Percentiles rank a stretch among this genome's conserved stretches.
These are phyloP conservation scores for Mugil cephalus DNA, from an alignment of 2,113 vertebrate species.

Conservation along the genomic window DNA sequence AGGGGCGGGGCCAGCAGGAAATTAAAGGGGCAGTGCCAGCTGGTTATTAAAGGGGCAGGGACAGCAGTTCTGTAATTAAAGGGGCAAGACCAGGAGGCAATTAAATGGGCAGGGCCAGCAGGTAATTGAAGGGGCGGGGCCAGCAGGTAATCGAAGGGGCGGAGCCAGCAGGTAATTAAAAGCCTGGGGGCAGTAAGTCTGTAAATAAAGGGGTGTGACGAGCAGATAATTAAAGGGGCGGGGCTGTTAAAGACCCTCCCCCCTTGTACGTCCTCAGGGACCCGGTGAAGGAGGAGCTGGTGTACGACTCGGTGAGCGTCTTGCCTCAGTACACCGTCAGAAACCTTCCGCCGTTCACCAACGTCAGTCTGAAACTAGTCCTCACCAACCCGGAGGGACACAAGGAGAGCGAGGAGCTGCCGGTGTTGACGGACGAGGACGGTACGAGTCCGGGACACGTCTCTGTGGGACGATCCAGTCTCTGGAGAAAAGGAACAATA, in stretches of 20 bases:
- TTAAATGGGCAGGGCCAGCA: no score
- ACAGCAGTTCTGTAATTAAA: no score
- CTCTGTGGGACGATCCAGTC: background rate
- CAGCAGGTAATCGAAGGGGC: background rate
- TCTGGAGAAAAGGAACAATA: background rate
- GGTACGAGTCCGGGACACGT: slow-evolving; percentile 77
- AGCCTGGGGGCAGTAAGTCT: background rate
- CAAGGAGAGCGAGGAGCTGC: slow-evolving; percentile 92
- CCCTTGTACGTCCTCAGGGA: slow-evolving; percentile 56
- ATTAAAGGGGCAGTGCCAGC: no score
- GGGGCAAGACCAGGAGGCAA: no score
- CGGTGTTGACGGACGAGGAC: slow-evolving; percentile 94
- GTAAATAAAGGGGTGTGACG: background rate
- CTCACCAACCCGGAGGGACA: slow-evolving; percentile 92
- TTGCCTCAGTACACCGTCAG: slow-evolving; percentile 91
- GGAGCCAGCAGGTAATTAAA: background rate
- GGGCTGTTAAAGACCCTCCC: no score
- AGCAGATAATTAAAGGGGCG: no score
- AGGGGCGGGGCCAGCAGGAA: no score
- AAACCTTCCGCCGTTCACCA: slow-evolving; percentile 93
- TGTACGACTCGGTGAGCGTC: slow-evolving; percentile 87
- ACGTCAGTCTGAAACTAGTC: slow-evolving; percentile 92
- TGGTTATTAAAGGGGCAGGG: no score
- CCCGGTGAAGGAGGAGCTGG: slow-evolving; percentile 89
- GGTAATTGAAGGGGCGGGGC: no score